Conservation (phyloP, 2,888 invertebrate species). For the Andrena dorsata region DNA sequence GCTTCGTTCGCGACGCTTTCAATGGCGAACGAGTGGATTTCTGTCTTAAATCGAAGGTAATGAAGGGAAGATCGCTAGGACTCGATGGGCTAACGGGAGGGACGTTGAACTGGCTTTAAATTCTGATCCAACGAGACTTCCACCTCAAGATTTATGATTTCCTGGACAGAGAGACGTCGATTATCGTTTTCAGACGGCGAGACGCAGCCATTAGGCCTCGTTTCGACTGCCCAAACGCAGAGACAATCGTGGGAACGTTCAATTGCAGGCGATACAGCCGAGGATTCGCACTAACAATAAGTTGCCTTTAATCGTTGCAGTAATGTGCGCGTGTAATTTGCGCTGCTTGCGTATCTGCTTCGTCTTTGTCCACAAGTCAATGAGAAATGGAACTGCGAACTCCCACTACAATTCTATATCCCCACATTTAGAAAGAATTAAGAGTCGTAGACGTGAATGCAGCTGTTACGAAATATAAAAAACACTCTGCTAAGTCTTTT, state of each 20-base stretch:
- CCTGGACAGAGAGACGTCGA: constrained; percentile 40
- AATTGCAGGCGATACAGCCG: constrained; percentile 25
- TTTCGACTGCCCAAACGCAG: constrained; percentile 45
- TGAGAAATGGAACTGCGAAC: constrained; percentile 16
- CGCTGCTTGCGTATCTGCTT: neutral
- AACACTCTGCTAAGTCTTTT: no score
- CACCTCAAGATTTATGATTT: constrained; percentile 48
- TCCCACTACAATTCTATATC: neutral
- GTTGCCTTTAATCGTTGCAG: constrained; percentile 10
- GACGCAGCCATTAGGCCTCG: constrained; percentile 46
- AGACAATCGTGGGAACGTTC: constrained; percentile 44
- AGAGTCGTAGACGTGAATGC: no score
- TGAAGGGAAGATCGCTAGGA: neutral
- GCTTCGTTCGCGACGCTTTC: neutral
- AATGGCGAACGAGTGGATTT: neutral
- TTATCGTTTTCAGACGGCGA: constrained; percentile 38
- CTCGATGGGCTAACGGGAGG: neutral
- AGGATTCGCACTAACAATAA: constrained; percentile 16
- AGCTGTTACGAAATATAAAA: no score
- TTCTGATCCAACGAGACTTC: neutral
- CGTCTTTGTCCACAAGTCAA: neutral
- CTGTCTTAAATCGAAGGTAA: neutral
- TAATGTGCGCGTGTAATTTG: neutral
- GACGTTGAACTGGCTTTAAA: neutral
- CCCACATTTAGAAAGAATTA: no score